Evolutionary conservation across 2,113 vertebrate genomes (phyloP).

Genomic region (Ahaetulla prasina): DNA sequence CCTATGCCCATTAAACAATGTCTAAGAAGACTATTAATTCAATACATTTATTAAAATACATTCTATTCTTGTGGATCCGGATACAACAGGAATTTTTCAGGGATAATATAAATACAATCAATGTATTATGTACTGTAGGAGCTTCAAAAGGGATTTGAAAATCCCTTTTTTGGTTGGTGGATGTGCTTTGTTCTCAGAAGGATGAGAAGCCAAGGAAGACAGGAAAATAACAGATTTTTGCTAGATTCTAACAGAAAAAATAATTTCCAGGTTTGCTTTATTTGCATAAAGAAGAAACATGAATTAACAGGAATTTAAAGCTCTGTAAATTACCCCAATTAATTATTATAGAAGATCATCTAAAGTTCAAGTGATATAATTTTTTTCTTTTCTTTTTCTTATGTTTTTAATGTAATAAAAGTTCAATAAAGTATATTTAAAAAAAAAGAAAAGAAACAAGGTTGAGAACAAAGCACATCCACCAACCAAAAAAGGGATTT

Average conservation of each 20-base stretch:
- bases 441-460: no score
- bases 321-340: background rate
- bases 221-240: background rate
- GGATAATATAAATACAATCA: background rate
- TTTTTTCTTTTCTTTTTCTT: no score
- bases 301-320: background rate
- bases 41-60: conserved; percentile 5
- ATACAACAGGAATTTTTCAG: conserved; percentile 24
- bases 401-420: no score
- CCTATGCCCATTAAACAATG: conserved; percentile 21
- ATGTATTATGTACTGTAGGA: background rate
- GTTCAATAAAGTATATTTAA: no score
- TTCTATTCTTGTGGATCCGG: background rate
- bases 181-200: no score
- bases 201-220: conserved; percentile 18
- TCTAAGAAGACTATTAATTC: conserved; percentile 16
- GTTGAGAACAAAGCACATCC: no score
- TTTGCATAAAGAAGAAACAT: background rate
- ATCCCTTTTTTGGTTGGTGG: no score
- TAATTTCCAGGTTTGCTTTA: background rate
- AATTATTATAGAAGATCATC: background rate
- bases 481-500: no score
- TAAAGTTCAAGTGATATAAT: no score
- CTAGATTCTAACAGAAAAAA: background rate
- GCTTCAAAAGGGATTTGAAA: no score